A percentile compares a stretch with the other conserved stretches of the same genome.
Evolutionary conservation across 2,113 vertebrate genomes (phyloP).

Genomic region (Ovis canadensis): DNA sequence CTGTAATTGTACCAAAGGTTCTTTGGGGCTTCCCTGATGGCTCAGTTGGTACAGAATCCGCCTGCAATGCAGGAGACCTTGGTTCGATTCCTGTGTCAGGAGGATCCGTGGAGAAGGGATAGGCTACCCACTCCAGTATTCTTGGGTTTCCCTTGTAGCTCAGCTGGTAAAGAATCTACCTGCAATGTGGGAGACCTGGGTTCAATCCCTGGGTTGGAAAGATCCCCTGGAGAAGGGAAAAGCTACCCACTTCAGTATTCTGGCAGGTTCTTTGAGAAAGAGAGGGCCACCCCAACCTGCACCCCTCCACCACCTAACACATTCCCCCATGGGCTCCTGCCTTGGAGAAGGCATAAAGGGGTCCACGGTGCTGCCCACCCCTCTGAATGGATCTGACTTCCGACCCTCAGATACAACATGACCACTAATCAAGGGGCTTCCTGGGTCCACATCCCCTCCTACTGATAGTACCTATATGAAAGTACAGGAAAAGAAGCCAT

Average conservation of each 20-base stretch:
- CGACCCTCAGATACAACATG: background rate
- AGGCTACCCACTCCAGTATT: background rate
- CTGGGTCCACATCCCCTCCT: background rate
- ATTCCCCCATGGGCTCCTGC: background rate
- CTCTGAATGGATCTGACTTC: background rate
- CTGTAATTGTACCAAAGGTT: background rate
- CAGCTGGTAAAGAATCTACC: background rate
- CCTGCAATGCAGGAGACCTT: background rate
- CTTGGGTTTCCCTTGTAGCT: background rate
- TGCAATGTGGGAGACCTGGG: background rate
- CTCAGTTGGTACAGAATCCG: background rate
- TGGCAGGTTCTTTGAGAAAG: background rate
- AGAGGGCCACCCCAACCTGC: background rate
- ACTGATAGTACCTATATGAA: background rate
- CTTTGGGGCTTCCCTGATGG: background rate
- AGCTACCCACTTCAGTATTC: background rate
- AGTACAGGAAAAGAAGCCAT: background rate
- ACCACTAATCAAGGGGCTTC: background rate
- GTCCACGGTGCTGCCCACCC: background rate
- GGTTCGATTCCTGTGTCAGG: background rate
- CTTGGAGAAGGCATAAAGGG: background rate
- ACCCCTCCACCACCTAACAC: background rate
- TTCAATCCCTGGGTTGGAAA: background rate
- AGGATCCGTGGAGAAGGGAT: background rate
- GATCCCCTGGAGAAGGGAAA: background rate